Percentiles rank a stretch among this genome's conserved stretches.
Conservation (phyloP, 2,113 vertebrate species). For the Marcusenius ussheri region DNA sequence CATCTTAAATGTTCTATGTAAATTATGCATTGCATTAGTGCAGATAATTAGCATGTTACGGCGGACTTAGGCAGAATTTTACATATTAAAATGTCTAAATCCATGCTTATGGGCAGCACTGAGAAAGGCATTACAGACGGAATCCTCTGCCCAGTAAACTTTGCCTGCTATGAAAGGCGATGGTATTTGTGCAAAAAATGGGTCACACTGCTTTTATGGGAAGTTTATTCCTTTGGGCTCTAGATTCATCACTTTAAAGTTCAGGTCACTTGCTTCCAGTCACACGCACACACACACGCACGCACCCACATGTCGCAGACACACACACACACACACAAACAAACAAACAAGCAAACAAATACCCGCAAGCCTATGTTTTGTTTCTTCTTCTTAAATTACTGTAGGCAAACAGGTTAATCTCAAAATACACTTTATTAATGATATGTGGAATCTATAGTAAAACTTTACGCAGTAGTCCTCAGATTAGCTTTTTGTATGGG, state of each 20-base stretch:
- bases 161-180: background rate
- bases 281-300: background rate
- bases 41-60: background rate
- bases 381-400: background rate
- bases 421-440: background rate
- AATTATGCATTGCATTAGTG: background rate
- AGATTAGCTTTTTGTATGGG: background rate
- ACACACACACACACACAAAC: background rate
- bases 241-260: conserved; percentile 59
- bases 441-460: background rate
- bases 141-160: background rate
- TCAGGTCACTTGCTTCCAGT: conserved; percentile 50
- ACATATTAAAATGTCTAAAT: background rate
- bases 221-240: conserved; percentile 61
- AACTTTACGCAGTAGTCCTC: background rate
- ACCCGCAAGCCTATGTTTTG: background rate
- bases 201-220: conserved; percentile 53
- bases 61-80: background rate
- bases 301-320: background rate
- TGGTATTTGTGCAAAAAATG: conserved; percentile 46
- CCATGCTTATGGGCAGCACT: background rate
- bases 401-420: background rate
- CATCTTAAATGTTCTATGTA: background rate
- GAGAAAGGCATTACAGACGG: background rate
- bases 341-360: background rate